These are phyloP conservation scores for Euphonia xanthogaster DNA, from an alignment of 2,797 vertebrate genomes.

Conservation along the genomic window DNA sequence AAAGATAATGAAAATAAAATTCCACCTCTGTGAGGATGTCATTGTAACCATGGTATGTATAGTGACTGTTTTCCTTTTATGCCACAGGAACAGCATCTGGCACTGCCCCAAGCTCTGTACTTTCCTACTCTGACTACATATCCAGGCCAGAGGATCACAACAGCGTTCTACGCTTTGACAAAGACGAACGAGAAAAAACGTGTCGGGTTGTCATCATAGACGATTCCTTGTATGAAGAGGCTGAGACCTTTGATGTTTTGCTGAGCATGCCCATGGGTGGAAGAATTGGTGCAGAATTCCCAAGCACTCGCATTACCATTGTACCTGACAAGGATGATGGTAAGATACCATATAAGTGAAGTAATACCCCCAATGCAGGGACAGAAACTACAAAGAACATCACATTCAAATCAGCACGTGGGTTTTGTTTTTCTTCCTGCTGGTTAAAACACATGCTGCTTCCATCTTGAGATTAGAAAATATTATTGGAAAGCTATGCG, in stretches of 20 bases:
- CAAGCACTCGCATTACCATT: slow-evolving; percentile 80
- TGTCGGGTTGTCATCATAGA: slow-evolving; percentile 91
- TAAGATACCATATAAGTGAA: slow-evolving; percentile 64
- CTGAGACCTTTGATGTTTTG: slow-evolving; percentile 89
- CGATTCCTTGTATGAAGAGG: slow-evolving; percentile 88
- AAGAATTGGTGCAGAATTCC: slow-evolving; percentile 84
- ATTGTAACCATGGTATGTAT: neutral
- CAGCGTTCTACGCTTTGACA: slow-evolving; percentile 88
- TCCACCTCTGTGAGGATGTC: neutral
- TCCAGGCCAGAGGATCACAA: slow-evolving; percentile 88
- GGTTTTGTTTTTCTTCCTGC: neutral
- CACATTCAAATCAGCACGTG: neutral
- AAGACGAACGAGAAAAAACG: slow-evolving; percentile 82
- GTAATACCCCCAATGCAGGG: neutral
- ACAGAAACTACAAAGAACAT: neutral
- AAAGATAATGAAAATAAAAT: neutral
- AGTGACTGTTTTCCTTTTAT: neutral
- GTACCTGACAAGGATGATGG: slow-evolving; percentile 87
- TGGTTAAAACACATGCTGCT: neutral
- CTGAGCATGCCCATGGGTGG: slow-evolving; percentile 90
- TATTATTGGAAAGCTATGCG: neutral
- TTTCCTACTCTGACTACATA: slow-evolving; percentile 95
- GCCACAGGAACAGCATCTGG: slow-evolving; percentile 86
- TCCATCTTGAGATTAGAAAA: neutral
- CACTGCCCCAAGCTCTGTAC: slow-evolving; percentile 85